phyloP scores from a whole-genome alignment of 2,888 invertebrate species.

The Macaria liturata region DNA sequence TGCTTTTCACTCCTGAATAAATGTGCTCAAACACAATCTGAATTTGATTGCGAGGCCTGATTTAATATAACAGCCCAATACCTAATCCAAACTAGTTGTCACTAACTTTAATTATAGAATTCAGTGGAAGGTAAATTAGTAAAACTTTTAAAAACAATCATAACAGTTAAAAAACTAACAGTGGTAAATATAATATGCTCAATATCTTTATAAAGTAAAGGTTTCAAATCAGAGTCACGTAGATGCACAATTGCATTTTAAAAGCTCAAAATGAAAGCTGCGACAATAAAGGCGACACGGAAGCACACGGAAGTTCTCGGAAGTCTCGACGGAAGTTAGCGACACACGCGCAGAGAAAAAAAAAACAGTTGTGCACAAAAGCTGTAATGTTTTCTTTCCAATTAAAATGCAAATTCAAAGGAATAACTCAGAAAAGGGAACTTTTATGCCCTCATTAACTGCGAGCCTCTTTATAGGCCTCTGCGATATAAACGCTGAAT shows the following conservation, averaged over 20 bases:
- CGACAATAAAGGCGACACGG: constrained; percentile 12
- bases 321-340: constrained; percentile 23
- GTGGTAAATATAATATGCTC: no score
- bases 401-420: constrained; percentile 69
- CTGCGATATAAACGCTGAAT: constrained; percentile 57
- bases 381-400: constrained; percentile 57
- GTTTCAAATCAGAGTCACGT: neutral
- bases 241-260: constrained; percentile 9
- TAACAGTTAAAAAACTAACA: no score
- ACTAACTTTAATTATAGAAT: no score
- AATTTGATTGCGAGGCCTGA: no score
- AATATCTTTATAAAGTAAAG: no score
- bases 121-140: no score
- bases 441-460: constrained; percentile 66
- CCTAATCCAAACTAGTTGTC: no score
- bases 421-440: constrained; percentile 63
- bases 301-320: constrained; percentile 11
- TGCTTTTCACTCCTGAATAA: constrained; percentile 1
- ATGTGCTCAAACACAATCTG: no score
- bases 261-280: constrained; percentile 12
- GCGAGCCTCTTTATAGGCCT: constrained; percentile 51
- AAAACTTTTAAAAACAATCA: no score
- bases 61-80: no score
- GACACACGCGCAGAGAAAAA: constrained; percentile 25
- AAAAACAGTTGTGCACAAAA: constrained; percentile 42